Evolutionary conservation across 2,888 invertebrate genomes (phyloP).

Genomic region (Epistrophe grossulariae): DNA sequence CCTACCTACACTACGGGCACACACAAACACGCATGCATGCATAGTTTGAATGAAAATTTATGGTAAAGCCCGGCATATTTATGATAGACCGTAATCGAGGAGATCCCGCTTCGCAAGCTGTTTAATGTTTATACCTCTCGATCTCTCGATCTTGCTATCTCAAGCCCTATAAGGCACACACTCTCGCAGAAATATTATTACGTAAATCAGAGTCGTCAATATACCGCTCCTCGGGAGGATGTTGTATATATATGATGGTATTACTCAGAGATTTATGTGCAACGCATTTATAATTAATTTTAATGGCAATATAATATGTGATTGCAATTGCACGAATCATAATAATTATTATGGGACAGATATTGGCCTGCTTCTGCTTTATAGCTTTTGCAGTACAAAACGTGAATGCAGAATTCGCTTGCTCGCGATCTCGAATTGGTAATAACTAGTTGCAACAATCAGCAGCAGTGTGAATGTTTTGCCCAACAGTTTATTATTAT

Average conservation of each 20-base stretch:
- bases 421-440: constrained; percentile 44
- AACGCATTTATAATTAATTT: constrained; percentile 73
- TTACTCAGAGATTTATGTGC: constrained; percentile 65
- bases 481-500: constrained; percentile 5
- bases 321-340: constrained; percentile 62
- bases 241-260: constrained; percentile 23
- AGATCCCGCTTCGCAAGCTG: constrained; percentile 47
- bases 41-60: constrained; percentile 56
- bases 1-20: neutral
- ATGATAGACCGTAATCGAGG: constrained; percentile 64
- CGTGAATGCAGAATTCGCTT: constrained; percentile 40
- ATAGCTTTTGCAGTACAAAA: constrained; percentile 29
- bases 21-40: constrained; percentile 9
- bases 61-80: constrained; percentile 68
- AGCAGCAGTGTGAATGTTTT: neutral
- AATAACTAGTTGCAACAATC: constrained; percentile 46
- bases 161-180: constrained; percentile 60
- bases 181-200: constrained; percentile 60
- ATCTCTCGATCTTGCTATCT: neutral
- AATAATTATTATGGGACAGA: constrained; percentile 72
- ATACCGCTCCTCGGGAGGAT: constrained; percentile 46
- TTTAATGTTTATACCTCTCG: neutral
- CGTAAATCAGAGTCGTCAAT: constrained; percentile 58
- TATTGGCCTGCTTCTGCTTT: constrained; percentile 64
- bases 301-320: constrained; percentile 55